phyloP scores from a whole-genome alignment of 2,888 invertebrate genomes.

The Chymomyza fuscimana region DNA sequence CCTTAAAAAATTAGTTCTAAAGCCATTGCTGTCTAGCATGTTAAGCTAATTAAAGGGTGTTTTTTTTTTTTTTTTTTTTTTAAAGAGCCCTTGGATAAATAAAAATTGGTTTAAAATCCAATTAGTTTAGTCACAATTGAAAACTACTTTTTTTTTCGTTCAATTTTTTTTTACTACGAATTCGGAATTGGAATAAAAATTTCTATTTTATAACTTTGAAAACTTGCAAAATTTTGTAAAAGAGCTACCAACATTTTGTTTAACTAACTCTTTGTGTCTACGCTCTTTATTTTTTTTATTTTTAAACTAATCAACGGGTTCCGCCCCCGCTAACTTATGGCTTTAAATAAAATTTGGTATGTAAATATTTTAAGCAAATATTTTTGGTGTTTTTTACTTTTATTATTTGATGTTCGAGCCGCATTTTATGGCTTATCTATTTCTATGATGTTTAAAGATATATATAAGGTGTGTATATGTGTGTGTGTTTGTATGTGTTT shows the following conservation, averaged over 20 bases:
- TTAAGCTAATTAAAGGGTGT: too few relatives aligned
- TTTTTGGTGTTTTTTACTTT: conserved; percentile 19
- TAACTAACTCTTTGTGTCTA: not conserved
- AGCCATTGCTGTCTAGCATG: too few relatives aligned
- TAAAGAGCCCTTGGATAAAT: too few relatives aligned
- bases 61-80: too few relatives aligned
- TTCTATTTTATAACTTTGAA: too few relatives aligned
- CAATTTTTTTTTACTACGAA: too few relatives aligned
- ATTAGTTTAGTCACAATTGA: too few relatives aligned
- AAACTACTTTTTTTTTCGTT: too few relatives aligned
- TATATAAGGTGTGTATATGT: not conserved
- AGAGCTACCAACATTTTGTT: not conserved
- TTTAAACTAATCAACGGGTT: conserved; percentile 5
- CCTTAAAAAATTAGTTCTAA: too few relatives aligned
- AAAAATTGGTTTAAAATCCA: too few relatives aligned
- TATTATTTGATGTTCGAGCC: conserved; percentile 2
- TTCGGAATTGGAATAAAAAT: too few relatives aligned
- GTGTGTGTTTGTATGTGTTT: not conserved
- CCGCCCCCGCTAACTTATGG: conserved; percentile 37
- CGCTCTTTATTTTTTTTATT: not conserved
- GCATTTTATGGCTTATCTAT: conserved; percentile 11
- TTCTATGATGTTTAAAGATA: conserved; percentile 10
- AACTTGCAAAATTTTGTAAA: too few relatives aligned
- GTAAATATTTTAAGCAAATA: conserved; percentile 56
- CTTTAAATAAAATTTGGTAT: conserved; percentile 28